Evolutionary conservation across 2,888 invertebrate genomes (phyloP), one percentile per base, ranked within the genome.

Genomic region (Dolomedes plantarius): DNA sequence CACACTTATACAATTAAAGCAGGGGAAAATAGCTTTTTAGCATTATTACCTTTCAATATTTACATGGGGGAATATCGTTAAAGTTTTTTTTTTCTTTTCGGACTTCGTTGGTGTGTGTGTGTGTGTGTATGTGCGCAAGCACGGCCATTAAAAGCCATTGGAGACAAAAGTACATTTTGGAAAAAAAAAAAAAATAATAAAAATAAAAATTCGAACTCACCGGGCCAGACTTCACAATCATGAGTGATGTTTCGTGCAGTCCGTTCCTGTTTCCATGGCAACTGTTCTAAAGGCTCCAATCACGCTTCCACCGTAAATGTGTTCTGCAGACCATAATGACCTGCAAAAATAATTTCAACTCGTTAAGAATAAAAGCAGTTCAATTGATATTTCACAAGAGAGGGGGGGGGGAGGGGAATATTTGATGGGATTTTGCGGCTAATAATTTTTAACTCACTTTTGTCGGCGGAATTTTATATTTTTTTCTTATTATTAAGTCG

Each of bases 41-140:
- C 83, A 72, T 71, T 83, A 83, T 83, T 83, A 77, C 74, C 81
- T 82, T 82, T 82, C 81, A 82, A 82, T 83, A 83, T 83, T 83
- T 76, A 83, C 76, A 83, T 83, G 72, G 71, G n/a, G 28, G 50
- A 31, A n/a, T 46, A 73, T 85, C 73, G 72, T 77, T 83, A 7
- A 83, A 65, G 77, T 39, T 46, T 39, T 65, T 46, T 41, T 32
- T 50, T 62, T 32, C 50, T 28, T 68, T n/a, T n/a, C n/a, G n/a
- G n/a, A n/a, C n/a, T n/a, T n/a, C n/a, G n/a, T n/a, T n/a, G n/a
- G 36, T 50, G 50, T 31, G 27, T 27, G 27, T 46, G 39, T 19
- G 27, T 32, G 46, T 50, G 16, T 80, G 27, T 32, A n/a, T n/a
- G n/a, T n/a, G n/a, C n/a, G n/a, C n/a, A n/a, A n/a, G 16, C 67